Conservation (phyloP, 2,797 vertebrate species). For the Helostoma temminkii region DNA sequence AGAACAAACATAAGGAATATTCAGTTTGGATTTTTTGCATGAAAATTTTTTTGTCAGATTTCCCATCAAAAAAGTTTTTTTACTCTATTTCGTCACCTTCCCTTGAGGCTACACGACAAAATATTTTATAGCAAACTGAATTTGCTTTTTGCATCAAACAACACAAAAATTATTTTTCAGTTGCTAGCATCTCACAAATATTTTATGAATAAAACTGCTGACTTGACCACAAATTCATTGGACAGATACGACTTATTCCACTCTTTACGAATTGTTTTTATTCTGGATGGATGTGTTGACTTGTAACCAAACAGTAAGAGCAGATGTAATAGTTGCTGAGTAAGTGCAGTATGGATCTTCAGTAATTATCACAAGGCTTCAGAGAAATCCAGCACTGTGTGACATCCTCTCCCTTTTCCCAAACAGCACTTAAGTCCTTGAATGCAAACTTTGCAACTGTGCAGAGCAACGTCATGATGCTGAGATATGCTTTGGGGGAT, state of each 20-base stretch:
- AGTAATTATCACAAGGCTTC: slow-evolving; percentile 20
- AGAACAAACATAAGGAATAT: too few species aligned
- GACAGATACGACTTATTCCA: not conserved
- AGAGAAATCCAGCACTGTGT: not conserved
- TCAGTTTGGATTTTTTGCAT: not conserved
- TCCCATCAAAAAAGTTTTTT: too few species aligned
- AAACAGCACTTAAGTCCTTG: slow-evolving; percentile 33
- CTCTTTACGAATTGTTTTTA: not conserved
- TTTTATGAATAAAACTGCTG: not conserved
- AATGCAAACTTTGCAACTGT: slow-evolving; percentile 68
- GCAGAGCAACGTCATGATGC: slow-evolving; percentile 69
- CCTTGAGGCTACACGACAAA: too few species aligned
- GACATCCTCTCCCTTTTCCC: slow-evolving; percentile 16
- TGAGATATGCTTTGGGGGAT: slow-evolving; percentile 63
- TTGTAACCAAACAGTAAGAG: slow-evolving; percentile 11
- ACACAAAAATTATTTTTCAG: not conserved
- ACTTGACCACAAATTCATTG: not conserved
- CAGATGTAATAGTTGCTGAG: slow-evolving; percentile 27
- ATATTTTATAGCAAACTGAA: too few species aligned
- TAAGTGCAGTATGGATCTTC: not conserved
- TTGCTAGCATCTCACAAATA: slow-evolving; percentile 1
- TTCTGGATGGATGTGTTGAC: not conserved
- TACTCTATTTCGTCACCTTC: too few species aligned
- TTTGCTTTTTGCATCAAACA: slow-evolving; percentile 7
- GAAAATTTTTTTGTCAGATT: not conserved